Conservation (phyloP, 2,888 invertebrate genomes). For the Coleophora flavipennella region DNA sequence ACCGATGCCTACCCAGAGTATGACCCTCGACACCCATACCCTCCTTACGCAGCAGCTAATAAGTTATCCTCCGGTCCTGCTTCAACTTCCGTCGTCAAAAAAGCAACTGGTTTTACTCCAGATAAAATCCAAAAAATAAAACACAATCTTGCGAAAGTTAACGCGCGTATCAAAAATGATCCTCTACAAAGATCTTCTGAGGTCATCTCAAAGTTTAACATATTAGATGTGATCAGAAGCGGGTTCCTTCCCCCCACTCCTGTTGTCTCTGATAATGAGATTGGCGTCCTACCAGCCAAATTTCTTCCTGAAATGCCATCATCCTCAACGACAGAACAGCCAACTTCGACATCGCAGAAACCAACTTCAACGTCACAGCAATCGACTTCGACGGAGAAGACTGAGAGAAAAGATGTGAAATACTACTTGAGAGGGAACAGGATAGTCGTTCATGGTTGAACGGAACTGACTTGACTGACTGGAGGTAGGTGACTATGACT, state of each 20-base stretch:
- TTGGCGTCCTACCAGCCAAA: slow-evolving; percentile 57
- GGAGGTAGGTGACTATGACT: slow-evolving; percentile 33
- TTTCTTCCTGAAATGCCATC: slow-evolving; percentile 34
- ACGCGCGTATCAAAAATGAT: slow-evolving; percentile 31
- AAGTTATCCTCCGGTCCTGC: slow-evolving; percentile 28
- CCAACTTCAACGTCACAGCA: slow-evolving; percentile 28
- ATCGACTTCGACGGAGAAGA: slow-evolving; percentile 34
- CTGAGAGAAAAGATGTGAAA: slow-evolving; percentile 53
- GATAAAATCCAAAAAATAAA: slow-evolving; percentile 60
- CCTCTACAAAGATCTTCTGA: slow-evolving; percentile 48
- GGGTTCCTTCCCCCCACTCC: slow-evolving; percentile 49
- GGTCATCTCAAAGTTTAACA: slow-evolving; percentile 36
- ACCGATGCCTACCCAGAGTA: slow-evolving; percentile 44
- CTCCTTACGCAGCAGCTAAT: slow-evolving; percentile 36
- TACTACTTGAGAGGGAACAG: slow-evolving; percentile 63
- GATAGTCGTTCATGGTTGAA: slow-evolving; percentile 58
- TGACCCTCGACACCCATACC: slow-evolving; percentile 38
- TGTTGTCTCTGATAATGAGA: slow-evolving; percentile 53
- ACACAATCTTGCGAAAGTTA: slow-evolving; percentile 48
- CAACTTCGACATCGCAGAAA: slow-evolving; percentile 30
- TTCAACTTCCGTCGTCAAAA: slow-evolving; percentile 3
- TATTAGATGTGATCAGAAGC: slow-evolving; percentile 35
- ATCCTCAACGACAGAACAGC: slow-evolving; percentile 25
- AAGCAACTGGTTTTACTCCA: slow-evolving; percentile 32
- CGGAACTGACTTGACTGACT: slow-evolving; percentile 45